phyloP scores from a whole-genome alignment of 92 coral and sea anemone species.

The Palythoa heliodiscus region DNA sequence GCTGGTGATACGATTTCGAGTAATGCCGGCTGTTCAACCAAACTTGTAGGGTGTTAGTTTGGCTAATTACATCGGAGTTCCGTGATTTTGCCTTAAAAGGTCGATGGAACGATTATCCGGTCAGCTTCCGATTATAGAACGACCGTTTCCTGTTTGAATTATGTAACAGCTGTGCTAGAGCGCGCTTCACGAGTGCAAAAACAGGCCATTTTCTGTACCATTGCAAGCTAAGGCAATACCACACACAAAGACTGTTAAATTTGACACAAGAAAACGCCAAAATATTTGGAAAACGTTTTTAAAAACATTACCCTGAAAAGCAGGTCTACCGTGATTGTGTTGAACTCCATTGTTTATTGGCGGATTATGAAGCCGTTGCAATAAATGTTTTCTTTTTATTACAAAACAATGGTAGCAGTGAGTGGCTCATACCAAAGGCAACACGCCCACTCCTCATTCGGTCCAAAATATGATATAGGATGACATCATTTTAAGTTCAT shows the following conservation, averaged over 20 bases:
- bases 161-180: constrained; percentile 35
- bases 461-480: constrained; percentile 8
- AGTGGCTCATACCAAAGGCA: background rate
- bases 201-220: background rate
- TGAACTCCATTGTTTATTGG: background rate
- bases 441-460: constrained; percentile 32
- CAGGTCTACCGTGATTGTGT: constrained; percentile 5
- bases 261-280: background rate
- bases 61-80: background rate
- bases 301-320: background rate
- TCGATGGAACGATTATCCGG: constrained; percentile 33
- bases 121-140: constrained; percentile 39
- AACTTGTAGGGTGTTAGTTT: background rate
- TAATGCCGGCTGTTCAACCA: background rate
- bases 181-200: constrained; percentile 8
- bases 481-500: constrained; percentile 35
- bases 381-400: constrained; percentile 9
- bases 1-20: background rate
- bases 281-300: background rate
- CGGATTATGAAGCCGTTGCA: background rate
- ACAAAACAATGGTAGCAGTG: constrained; percentile 15
- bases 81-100: constrained; percentile 49
- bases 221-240: background rate
- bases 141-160: constrained; percentile 31
- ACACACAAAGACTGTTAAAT: background rate